A percentile compares a stretch with the other conserved stretches of the same genome.
phyloP scores from a whole-genome alignment of 2,888 invertebrate species.

The Griposia aprilina region DNA sequence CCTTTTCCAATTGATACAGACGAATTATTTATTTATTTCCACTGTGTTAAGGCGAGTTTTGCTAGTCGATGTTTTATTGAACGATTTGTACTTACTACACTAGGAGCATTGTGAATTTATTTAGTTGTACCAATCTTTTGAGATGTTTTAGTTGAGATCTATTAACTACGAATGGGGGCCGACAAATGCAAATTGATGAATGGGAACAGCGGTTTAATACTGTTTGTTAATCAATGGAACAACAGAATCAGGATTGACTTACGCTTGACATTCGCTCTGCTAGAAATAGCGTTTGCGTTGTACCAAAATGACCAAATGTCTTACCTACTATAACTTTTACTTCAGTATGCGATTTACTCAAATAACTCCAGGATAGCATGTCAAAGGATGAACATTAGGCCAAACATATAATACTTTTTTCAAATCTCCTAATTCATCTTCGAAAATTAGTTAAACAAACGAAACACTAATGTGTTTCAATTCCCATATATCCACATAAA shows the following conservation, averaged over 20 bases:
- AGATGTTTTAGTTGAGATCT: slow-evolving; percentile 51
- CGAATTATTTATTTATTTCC: slow-evolving; percentile 84
- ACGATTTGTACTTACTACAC: slow-evolving; percentile 54
- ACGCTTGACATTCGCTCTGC: not conserved
- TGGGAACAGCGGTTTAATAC: slow-evolving; percentile 44
- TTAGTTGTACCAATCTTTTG: slow-evolving; percentile 53
- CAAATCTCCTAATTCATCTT: slow-evolving; percentile 20
- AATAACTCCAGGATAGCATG: not conserved
- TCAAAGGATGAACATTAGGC: not conserved
- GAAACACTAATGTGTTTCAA: slow-evolving; percentile 62
- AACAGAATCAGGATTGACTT: slow-evolving; percentile 2
- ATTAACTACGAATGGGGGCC: slow-evolving; percentile 49
- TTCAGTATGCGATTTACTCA: not conserved
- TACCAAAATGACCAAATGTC: not conserved
- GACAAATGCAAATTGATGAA: slow-evolving; percentile 62
- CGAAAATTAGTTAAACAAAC: slow-evolving; percentile 50
- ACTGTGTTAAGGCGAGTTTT: slow-evolving; percentile 70
- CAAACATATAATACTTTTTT: not conserved
- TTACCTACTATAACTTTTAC: not conserved
- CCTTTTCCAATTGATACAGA: slow-evolving; percentile 80
- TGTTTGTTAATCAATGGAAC: slow-evolving; percentile 36
- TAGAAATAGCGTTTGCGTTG: not conserved
- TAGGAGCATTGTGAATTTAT: slow-evolving; percentile 60
- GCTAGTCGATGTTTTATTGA: slow-evolving; percentile 60
- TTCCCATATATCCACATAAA: slow-evolving; percentile 62